These are phyloP conservation scores for Onchidella celtica DNA, from an alignment of 2,888 invertebrate species.

Conservation along the genomic window DNA sequence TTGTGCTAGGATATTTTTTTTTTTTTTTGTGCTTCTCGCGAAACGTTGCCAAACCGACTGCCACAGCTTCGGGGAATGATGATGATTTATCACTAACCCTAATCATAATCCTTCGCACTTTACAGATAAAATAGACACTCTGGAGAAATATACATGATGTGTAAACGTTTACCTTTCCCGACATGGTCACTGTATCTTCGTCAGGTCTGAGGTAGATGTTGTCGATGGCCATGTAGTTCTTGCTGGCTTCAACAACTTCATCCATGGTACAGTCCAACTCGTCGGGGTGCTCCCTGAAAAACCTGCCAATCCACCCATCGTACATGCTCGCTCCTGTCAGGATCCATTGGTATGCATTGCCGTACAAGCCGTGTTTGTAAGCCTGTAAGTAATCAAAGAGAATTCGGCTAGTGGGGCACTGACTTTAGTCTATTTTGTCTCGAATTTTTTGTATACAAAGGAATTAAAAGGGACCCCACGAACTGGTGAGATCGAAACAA, in stretches of 20 bases:
- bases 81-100: too few relatives aligned
- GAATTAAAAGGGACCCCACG: too few relatives aligned
- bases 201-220: background rate
- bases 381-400: slow-evolving; percentile 27
- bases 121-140: too few relatives aligned
- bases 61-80: too few relatives aligned
- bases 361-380: slow-evolving; percentile 44
- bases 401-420: background rate
- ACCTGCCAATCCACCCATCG: background rate
- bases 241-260: slow-evolving; percentile 46
- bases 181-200: background rate
- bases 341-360: slow-evolving; percentile 37
- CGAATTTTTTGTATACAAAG: too few relatives aligned
- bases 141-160: too few relatives aligned
- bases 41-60: too few relatives aligned
- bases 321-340: slow-evolving; percentile 24
- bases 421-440: too few relatives aligned
- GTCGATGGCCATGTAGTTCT: slow-evolving; percentile 18
- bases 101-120: too few relatives aligned
- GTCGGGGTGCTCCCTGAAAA: background rate
- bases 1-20: too few relatives aligned
- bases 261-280: slow-evolving; percentile 48
- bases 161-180: slow-evolving; percentile 53
- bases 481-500: too few relatives aligned
- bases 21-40: too few relatives aligned